Conservation (phyloP, 2,797 vertebrate genomes). For the Aplochiton taeniatus region DNA sequence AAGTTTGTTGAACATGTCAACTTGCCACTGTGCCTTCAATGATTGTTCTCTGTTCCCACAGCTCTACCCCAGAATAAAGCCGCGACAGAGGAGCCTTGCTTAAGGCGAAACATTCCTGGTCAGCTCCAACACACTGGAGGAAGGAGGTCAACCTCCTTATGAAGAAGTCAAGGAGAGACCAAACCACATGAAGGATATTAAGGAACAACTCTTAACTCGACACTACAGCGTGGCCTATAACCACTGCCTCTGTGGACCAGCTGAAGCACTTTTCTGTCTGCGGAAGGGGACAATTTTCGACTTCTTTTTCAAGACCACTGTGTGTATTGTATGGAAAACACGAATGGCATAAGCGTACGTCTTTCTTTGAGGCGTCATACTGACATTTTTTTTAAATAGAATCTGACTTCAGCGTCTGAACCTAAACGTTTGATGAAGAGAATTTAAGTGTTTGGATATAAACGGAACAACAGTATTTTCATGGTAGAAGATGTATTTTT, state of each 20-base stretch:
- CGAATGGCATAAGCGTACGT: constrained; percentile 33
- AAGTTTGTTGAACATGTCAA: not conserved
- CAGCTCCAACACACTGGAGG: constrained; percentile 16
- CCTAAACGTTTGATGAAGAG: constrained; percentile 37
- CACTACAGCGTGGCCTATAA: constrained; percentile 13
- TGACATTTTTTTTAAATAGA: constrained; percentile 36
- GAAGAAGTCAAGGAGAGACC: constrained; percentile 51
- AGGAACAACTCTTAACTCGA: constrained; percentile 32
- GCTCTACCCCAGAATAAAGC: constrained; percentile 94
- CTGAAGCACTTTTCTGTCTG: constrained; percentile 44
- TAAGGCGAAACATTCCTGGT: constrained; percentile 60
- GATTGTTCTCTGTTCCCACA: constrained; percentile 46
- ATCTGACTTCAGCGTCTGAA: constrained; percentile 33
- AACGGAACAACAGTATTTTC: constrained; percentile 62
- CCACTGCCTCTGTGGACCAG: constrained; percentile 36
- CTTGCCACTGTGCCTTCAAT: constrained; percentile 28
- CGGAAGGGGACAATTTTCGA: constrained; percentile 39
- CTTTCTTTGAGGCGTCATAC: constrained; percentile 24
- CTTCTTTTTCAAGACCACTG: constrained; percentile 45
- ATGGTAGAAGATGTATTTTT: constrained; percentile 40
- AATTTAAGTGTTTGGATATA: constrained; percentile 38
- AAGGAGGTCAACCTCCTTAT: constrained; percentile 43
- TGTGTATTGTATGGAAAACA: constrained; percentile 41
- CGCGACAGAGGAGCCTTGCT: constrained; percentile 89
- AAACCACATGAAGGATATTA: constrained; percentile 68